These are phyloP conservation scores for Magallana gigas DNA, from an alignment of 1,140 invertebrate species.

Conservation along the genomic window DNA sequence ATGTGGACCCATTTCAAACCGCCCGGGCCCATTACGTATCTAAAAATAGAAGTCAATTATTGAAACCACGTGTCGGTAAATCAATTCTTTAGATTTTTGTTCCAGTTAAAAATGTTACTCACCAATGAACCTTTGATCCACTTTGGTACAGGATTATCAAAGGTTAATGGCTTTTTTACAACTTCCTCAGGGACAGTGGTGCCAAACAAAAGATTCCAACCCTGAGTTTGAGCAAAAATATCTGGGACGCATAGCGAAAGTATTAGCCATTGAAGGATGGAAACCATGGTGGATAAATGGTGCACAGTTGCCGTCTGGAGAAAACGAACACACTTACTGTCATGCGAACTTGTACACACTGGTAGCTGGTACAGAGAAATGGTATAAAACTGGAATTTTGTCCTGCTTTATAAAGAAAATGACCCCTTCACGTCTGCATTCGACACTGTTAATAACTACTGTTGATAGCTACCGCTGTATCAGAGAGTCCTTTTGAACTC, in stretches of 20 bases:
- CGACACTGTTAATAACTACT: too few species aligned
- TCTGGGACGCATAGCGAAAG: not conserved
- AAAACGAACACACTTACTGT: too few species aligned
- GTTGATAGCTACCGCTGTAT: too few species aligned
- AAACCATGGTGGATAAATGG: too few species aligned
- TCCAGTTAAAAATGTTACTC: conserved; percentile 10
- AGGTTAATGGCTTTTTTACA: conserved; percentile 50
- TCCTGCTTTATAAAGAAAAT: too few species aligned
- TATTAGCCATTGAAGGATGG: not conserved
- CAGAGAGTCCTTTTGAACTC: too few species aligned
- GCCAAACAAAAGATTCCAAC: conserved; percentile 1
- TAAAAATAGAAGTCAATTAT: conserved; percentile 51
- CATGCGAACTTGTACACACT: too few species aligned
- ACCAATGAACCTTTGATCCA: conserved; percentile 63
- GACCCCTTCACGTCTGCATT: too few species aligned
- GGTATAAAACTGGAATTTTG: too few species aligned
- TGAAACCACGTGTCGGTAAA: not conserved
- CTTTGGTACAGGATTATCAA: conserved; percentile 53
- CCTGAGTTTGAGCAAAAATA: not conserved
- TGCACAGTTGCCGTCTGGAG: too few species aligned
- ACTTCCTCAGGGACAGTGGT: conserved; percentile 42
- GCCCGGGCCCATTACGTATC: conserved; percentile 73
- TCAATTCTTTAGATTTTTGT: not conserved
- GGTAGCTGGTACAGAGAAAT: too few species aligned
- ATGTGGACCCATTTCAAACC: conserved; percentile 67